Conservation (phyloP, 2,113 vertebrate genomes). For the Xyrauchen texanus region DNA sequence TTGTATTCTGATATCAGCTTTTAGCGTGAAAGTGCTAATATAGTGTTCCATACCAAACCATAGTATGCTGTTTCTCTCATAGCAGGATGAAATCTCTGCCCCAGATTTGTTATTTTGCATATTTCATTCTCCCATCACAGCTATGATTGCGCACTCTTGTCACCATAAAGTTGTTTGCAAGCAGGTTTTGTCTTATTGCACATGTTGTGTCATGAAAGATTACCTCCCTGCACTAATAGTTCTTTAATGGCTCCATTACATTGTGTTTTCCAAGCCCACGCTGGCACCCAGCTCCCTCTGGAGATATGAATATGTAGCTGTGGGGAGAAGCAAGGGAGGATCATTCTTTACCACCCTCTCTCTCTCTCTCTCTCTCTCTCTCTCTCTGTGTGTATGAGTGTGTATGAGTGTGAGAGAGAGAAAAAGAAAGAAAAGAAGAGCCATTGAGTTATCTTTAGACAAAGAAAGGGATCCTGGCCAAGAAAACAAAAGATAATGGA, state of each 20-base stretch:
- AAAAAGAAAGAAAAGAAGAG: constrained; percentile 8
- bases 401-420: background rate
- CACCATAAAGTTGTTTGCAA: constrained; percentile 34
- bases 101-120: constrained; percentile 20
- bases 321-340: constrained; percentile 25
- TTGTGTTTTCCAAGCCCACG: constrained; percentile 48
- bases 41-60: too few relatives aligned
- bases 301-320: constrained; percentile 47
- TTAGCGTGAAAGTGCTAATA: too few relatives aligned
- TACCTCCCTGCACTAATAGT: constrained; percentile 47
- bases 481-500: constrained; percentile 7
- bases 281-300: constrained; percentile 49
- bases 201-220: constrained; percentile 48
- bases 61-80: too few relatives aligned
- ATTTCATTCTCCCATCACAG: constrained; percentile 1
- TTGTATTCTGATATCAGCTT: too few relatives aligned
- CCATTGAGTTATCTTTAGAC: constrained; percentile 29
- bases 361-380: background rate
- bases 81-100: background rate
- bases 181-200: constrained; percentile 2
- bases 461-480: background rate
- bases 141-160: constrained; percentile 14
- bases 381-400: background rate
- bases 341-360: constrained; percentile 13
- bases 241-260: constrained; percentile 58